Conservation (phyloP, 2,797 vertebrate species). For the Paratrypauchen microcephalus region DNA sequence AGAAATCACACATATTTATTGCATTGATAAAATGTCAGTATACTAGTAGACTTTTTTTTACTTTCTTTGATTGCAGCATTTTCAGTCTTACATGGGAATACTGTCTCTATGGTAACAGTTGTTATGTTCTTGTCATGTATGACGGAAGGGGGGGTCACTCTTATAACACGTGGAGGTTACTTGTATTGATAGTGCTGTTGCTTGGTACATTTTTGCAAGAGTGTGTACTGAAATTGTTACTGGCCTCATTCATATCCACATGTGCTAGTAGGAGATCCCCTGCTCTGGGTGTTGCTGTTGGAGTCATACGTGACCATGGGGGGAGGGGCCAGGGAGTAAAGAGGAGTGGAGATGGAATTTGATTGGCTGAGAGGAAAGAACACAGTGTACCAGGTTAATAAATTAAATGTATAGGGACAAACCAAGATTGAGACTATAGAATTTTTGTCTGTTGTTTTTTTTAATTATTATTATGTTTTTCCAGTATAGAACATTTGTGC, state of each 20-base stretch:
- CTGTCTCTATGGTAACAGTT: conserved; percentile 14
- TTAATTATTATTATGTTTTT: too few species aligned
- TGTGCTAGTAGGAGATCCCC: conserved; percentile 11
- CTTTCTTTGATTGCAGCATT: too few species aligned
- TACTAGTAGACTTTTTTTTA: neutral
- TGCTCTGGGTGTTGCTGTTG: conserved; percentile 10
- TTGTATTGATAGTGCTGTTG: neutral
- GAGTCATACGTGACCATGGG: conserved; percentile 10
- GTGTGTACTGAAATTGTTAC: neutral
- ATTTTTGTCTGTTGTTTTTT: neutral
- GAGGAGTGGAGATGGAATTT: conserved; percentile 15
- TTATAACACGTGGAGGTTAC: neutral
- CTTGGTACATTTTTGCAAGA: neutral
- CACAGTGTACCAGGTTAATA: conserved; percentile 39
- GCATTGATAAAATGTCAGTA: neutral
- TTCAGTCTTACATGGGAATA: neutral
- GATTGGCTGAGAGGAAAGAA: conserved; percentile 54
- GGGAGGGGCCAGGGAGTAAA: conserved; percentile 26
- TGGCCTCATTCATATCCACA: neutral
- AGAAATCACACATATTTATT: neutral
- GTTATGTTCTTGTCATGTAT: conserved; percentile 22
- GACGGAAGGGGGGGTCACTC: neutral
- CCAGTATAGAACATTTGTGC: neutral
- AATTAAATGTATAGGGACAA: neutral
- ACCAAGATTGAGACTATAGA: neutral